A percentile compares a stretch with the other conserved stretches of the same genome.
These are phyloP conservation scores for Panulirus ornatus DNA, from an alignment of 1,140 invertebrate species.

Conservation along the genomic window DNA sequence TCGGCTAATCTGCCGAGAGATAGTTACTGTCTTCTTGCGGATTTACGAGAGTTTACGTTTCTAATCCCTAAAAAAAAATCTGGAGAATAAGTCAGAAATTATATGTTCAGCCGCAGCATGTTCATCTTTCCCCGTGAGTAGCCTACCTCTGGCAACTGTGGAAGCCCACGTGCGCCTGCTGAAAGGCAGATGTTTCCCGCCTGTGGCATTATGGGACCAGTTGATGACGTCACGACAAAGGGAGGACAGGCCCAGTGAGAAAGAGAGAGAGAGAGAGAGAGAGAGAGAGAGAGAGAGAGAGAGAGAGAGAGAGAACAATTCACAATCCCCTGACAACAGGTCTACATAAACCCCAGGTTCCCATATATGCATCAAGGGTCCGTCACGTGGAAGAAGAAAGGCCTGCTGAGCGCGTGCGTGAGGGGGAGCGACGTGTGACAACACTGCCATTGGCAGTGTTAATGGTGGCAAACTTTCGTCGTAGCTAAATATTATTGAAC, in stretches of 20 bases:
- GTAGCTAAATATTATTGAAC: slow-evolving; percentile 44
- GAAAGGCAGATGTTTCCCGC: slow-evolving; percentile 62
- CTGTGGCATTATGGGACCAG: slow-evolving; percentile 49
- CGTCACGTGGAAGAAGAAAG: too few relatives aligned
- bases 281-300: too few relatives aligned
- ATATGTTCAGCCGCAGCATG: not conserved
- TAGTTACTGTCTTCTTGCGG: slow-evolving; percentile 11
- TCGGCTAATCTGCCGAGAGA: slow-evolving; percentile 30
- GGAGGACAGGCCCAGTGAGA: slow-evolving; percentile 32
- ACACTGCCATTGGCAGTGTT: not conserved
- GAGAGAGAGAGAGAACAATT: slow-evolving; percentile 8
- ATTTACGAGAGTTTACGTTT: not conserved
- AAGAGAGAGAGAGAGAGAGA: too few relatives aligned
- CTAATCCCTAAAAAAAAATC: not conserved
- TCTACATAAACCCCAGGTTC: slow-evolving; percentile 29
- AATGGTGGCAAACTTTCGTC: slow-evolving; percentile 12
- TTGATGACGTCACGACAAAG: slow-evolving; percentile 44
- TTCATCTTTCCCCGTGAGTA: not conserved
- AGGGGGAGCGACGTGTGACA: not conserved
- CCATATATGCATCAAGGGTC: too few relatives aligned
- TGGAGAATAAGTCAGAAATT: not conserved
- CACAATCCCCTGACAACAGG: slow-evolving; percentile 39
- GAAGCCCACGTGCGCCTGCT: slow-evolving; percentile 58
- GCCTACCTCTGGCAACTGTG: not conserved
- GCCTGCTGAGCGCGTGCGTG: slow-evolving; percentile 39